Evolutionary conservation across 2,888 invertebrate genomes (phyloP).

Genomic region (Trichopria drosophilae): DNA sequence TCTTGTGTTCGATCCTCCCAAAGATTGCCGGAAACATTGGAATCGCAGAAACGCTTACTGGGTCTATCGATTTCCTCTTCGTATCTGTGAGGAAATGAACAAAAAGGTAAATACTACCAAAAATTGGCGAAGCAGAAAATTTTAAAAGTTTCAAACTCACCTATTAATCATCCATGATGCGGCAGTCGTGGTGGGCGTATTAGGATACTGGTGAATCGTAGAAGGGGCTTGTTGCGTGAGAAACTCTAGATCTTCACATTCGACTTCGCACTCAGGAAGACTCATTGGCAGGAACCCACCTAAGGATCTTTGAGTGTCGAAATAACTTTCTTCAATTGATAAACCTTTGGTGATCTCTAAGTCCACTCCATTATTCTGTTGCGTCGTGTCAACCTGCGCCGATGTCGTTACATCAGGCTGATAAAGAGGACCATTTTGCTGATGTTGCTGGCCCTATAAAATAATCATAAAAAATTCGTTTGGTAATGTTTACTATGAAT

Average conservation of each 20-base stretch:
- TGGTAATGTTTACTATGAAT: too few relatives aligned
- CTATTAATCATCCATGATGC: conserved; percentile 47
- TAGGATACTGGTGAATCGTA: conserved; percentile 27
- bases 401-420: conserved; percentile 46
- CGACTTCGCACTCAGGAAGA: conserved; percentile 64
- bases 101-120: too few relatives aligned
- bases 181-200: conserved; percentile 21
- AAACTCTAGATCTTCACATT: conserved; percentile 70
- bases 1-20: conserved; percentile 54
- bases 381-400: conserved; percentile 38
- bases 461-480: background rate
- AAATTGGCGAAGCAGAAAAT: too few relatives aligned
- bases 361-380: conserved; percentile 44
- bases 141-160: conserved; percentile 26
- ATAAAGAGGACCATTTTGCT: conserved; percentile 42
- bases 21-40: conserved; percentile 39
- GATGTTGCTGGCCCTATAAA: conserved; percentile 46
- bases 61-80: conserved; percentile 52
- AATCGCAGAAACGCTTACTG: conserved; percentile 49
- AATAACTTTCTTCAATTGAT: conserved; percentile 47
- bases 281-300: conserved; percentile 48
- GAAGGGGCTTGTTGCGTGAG: conserved; percentile 4
- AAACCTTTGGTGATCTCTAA: conserved; percentile 48
- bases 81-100: conserved; percentile 40
- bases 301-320: conserved; percentile 43